phyloP scores from a whole-genome alignment of 2,888 invertebrate species.

The Nasonovia ribisnigri region DNA sequence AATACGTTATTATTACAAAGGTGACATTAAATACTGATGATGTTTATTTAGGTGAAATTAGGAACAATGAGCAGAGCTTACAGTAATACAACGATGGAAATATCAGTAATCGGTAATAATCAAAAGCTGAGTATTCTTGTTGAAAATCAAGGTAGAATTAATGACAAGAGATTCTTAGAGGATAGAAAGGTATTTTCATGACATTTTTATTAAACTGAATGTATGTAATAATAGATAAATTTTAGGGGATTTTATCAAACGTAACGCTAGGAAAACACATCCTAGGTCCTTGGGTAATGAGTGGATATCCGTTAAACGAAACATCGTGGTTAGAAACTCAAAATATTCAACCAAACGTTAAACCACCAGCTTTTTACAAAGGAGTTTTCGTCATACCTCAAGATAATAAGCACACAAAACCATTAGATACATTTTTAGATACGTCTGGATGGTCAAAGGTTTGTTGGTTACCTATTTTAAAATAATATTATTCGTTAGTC shows the following conservation, averaged over 20 bases:
- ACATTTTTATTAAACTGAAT: neutral
- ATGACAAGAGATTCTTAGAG: slow-evolving; percentile 74
- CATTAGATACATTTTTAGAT: slow-evolving; percentile 68
- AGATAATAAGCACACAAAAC: slow-evolving; percentile 42
- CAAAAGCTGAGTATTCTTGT: slow-evolving; percentile 71
- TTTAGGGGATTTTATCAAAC: slow-evolving; percentile 75
- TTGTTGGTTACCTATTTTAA: slow-evolving; percentile 5
- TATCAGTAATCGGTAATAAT: neutral
- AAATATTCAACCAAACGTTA: slow-evolving; percentile 22
- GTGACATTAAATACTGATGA: neutral
- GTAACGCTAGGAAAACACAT: slow-evolving; percentile 73
- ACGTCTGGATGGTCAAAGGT: slow-evolving; percentile 69
- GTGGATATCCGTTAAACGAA: slow-evolving; percentile 72
- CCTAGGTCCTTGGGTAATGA: slow-evolving; percentile 77
- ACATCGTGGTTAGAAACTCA: slow-evolving; percentile 45
- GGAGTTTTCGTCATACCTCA: slow-evolving; percentile 66
- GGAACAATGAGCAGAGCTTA: slow-evolving; percentile 37
- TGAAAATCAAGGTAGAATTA: slow-evolving; percentile 88
- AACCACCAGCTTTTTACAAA: slow-evolving; percentile 66
- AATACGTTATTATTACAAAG: neutral
- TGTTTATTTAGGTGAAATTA: slow-evolving; percentile 10
- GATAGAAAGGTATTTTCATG: slow-evolving; percentile 70
- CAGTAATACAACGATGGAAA: slow-evolving; percentile 15
- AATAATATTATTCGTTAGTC: neutral
- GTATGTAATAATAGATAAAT: slow-evolving; percentile 6